Percentiles rank a stretch among this genome's conserved stretches.
Evolutionary conservation across 2,888 invertebrate genomes (phyloP).

Genomic region (Lasius fuliginosus): DNA sequence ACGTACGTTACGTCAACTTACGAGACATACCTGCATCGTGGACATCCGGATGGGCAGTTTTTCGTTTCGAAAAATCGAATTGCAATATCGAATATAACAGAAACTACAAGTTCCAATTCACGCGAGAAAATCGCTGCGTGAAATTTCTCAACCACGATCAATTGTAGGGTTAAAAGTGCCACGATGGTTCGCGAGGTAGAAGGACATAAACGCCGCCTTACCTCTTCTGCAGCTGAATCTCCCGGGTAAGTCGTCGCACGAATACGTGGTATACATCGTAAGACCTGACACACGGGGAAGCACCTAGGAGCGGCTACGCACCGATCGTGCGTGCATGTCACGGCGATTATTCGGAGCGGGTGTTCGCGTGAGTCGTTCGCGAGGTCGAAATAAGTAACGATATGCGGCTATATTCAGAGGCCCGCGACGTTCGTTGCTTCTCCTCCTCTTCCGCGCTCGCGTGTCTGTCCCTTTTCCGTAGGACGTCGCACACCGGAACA

Average conservation of each 20-base stretch:
- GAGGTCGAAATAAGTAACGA: background rate
- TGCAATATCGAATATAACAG: background rate
- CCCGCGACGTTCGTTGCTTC: background rate
- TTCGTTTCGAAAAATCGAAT: background rate
- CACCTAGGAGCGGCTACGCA: conserved; percentile 79
- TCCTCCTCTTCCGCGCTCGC: background rate
- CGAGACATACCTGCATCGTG: background rate
- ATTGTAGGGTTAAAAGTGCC: conserved; percentile 15
- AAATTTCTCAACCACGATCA: background rate
- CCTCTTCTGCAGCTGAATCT: conserved; percentile 82
- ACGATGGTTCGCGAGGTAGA: background rate
- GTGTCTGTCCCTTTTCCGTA: background rate
- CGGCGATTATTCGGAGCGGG: conserved; percentile 40
- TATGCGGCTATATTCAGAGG: background rate
- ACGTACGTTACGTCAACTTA: background rate
- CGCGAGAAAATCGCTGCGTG: background rate
- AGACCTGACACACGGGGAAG: conserved; percentile 75
- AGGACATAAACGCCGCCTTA: conserved; percentile 62
- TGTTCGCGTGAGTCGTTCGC: background rate
- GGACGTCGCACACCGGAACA: background rate
- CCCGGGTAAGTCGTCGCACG: conserved; percentile 78
- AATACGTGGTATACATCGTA: conserved; percentile 83
- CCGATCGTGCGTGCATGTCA: conserved; percentile 82
- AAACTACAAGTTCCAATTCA: background rate
- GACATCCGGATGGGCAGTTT: too few relatives aligned